These are phyloP conservation scores for Rhea pennata DNA, from an alignment of 2,113 vertebrate genomes.

Conservation along the genomic window DNA sequence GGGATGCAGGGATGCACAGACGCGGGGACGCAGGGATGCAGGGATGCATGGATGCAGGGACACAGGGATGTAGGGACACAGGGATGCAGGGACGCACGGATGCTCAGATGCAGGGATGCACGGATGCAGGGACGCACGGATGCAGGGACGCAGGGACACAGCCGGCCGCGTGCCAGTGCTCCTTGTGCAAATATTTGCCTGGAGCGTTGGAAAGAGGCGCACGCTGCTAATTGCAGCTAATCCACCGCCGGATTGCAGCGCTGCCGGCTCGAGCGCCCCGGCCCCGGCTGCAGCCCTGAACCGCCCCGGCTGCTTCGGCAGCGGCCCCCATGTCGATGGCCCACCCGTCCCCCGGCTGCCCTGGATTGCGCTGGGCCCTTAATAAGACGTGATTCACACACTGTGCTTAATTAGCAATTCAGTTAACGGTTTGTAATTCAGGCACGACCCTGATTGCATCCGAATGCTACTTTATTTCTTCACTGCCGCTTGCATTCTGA, in stretches of 20 bases:
- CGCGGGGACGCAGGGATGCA: no score
- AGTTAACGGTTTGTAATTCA: slow-evolving; percentile 58
- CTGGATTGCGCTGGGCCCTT: neutral
- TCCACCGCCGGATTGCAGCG: neutral
- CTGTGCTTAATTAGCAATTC: slow-evolving; percentile 60
- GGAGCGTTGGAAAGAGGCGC: neutral
- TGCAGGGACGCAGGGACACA: neutral
- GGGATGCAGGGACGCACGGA: no score
- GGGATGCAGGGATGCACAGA: neutral
- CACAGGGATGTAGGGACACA: no score
- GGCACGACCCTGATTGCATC: slow-evolving; percentile 71
- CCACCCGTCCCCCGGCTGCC: neutral
- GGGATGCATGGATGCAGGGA: neutral
- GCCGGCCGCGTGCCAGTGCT: neutral
- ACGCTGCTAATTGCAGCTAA: neutral
- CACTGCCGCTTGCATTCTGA: slow-evolving; percentile 57
- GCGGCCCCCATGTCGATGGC: rapidly evolving
- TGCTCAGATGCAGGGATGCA: neutral
- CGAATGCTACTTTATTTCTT: slow-evolving; percentile 65
- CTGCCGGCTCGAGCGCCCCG: rapidly evolving
- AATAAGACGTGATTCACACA: slow-evolving; percentile 57
- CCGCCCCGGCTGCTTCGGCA: no score
- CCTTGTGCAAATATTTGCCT: neutral
- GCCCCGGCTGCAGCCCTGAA: no score
- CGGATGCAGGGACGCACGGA: no score